Percentiles rank a stretch among this genome's conserved stretches.
phyloP scores from a whole-genome alignment of 1,140 invertebrate genomes.

The Drosophila nikananu region DNA sequence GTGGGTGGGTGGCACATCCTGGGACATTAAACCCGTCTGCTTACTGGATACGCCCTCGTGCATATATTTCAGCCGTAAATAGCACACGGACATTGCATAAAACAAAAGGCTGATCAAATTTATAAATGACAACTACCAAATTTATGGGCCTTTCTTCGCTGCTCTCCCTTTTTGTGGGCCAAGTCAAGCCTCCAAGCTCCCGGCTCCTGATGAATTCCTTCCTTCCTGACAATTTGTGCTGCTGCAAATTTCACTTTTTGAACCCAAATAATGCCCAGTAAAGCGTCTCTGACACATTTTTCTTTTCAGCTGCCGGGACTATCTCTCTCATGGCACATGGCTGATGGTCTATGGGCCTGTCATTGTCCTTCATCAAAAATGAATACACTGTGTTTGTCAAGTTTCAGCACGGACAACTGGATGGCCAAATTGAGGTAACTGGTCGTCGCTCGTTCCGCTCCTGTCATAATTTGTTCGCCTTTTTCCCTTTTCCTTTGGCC shows the following conservation, averaged over 20 bases:
- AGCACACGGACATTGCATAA: conserved; percentile 65
- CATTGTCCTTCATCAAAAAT: conserved; percentile 46
- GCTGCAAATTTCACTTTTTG: conserved; percentile 48
- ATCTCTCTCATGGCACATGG: background rate
- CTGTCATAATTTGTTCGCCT: conserved; percentile 39
- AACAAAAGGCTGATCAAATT: conserved; percentile 72
- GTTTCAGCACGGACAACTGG: conserved; percentile 19
- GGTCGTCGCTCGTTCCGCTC: background rate
- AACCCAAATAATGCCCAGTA: conserved; percentile 32
- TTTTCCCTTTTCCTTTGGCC: conserved; percentile 6
- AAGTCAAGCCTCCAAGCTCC: conserved; percentile 5
- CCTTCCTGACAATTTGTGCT: conserved; percentile 35
- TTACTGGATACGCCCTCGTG: conserved; percentile 32
- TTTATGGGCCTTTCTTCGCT: conserved; percentile 46
- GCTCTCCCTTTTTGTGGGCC: background rate
- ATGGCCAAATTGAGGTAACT: conserved; percentile 33
- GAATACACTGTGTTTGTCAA: conserved; percentile 41
- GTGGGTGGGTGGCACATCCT: conserved; percentile 6
- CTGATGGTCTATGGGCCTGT: conserved; percentile 5
- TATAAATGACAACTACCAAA: conserved; percentile 76
- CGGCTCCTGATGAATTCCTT: conserved; percentile 4
- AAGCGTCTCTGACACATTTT: conserved; percentile 27
- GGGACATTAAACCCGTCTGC: conserved; percentile 63
- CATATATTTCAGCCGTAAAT: conserved; percentile 68
- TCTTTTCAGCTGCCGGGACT: background rate